Evolutionary conservation across 1,140 invertebrate genomes (phyloP).

Genomic region (Cryptotermes secundus): DNA sequence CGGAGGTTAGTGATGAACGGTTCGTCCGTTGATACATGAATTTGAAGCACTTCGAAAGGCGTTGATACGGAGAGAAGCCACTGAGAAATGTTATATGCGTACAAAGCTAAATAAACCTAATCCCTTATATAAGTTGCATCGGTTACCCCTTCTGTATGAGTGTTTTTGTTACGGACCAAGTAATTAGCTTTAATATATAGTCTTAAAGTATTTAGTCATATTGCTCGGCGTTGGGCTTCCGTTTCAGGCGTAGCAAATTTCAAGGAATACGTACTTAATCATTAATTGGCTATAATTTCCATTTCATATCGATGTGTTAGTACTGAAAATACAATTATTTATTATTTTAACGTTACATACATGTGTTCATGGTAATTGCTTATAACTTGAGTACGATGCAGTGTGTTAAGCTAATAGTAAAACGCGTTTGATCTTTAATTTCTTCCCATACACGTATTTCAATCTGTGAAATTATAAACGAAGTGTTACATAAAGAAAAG

Average conservation of each 20-base stretch:
- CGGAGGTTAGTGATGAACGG: slow-evolving; percentile 54
- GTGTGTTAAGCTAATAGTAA: too few species aligned
- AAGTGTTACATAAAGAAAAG: too few species aligned
- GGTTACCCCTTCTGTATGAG: too few species aligned
- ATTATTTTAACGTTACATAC: too few species aligned
- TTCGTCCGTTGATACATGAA: slow-evolving; percentile 28
- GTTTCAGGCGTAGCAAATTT: background rate
- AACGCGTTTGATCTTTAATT: too few species aligned
- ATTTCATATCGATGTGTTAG: background rate
- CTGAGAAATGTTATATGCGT: slow-evolving; percentile 15
- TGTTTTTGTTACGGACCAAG: too few species aligned
- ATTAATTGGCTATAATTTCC: background rate
- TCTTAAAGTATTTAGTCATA: too few species aligned
- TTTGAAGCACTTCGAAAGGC: slow-evolving; percentile 44
- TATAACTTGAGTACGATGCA: too few species aligned
- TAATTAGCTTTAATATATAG: background rate
- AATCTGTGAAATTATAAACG: too few species aligned
- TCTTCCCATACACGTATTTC: too few species aligned
- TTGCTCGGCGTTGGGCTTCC: background rate
- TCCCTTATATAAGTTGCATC: background rate
- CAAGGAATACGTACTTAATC: background rate
- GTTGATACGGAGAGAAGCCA: slow-evolving; percentile 42
- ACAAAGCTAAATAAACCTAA: background rate
- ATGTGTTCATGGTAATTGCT: too few species aligned
- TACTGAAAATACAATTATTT: too few species aligned